Conservation (phyloP, 2,113 vertebrate genomes). For the Apus apus region DNA sequence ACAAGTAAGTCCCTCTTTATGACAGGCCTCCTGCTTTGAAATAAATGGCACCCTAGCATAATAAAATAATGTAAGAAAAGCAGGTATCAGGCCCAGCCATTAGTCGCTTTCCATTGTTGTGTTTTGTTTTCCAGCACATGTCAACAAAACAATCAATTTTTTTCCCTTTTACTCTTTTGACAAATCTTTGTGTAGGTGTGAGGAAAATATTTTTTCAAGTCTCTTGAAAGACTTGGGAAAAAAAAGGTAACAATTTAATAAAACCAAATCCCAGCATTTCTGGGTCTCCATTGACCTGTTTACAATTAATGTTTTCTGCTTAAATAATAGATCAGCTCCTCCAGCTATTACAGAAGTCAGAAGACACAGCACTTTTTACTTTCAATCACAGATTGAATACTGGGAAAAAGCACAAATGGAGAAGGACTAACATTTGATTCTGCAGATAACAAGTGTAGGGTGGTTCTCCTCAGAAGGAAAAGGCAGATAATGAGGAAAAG, state of each 20-base stretch:
- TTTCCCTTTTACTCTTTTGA: neutral
- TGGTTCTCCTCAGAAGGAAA: neutral
- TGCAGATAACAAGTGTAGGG: neutral
- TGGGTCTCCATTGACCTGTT: neutral
- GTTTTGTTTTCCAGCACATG: neutral
- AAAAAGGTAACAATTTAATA: too few relatives aligned
- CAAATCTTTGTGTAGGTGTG: neutral
- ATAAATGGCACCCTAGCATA: neutral
- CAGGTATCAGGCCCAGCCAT: neutral
- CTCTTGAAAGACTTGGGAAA: neutral
- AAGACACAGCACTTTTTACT: neutral
- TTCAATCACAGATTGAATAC: neutral
- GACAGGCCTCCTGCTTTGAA: neutral
- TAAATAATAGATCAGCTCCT: conserved; percentile 7
- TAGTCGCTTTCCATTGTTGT: neutral
- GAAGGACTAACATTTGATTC: neutral
- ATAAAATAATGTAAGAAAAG: neutral
- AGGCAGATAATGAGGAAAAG: neutral
- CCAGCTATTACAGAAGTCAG: neutral
- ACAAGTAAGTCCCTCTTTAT: neutral
- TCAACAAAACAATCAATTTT: neutral
- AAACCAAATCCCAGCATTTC: too few relatives aligned
- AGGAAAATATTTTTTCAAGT: neutral
- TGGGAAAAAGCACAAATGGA: neutral
- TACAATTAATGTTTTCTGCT: neutral